Evolutionary conservation across 2,888 invertebrate genomes (phyloP), one percentile per base, ranked within the genome.

Genomic region (Schizotus pectinicornis): DNA sequence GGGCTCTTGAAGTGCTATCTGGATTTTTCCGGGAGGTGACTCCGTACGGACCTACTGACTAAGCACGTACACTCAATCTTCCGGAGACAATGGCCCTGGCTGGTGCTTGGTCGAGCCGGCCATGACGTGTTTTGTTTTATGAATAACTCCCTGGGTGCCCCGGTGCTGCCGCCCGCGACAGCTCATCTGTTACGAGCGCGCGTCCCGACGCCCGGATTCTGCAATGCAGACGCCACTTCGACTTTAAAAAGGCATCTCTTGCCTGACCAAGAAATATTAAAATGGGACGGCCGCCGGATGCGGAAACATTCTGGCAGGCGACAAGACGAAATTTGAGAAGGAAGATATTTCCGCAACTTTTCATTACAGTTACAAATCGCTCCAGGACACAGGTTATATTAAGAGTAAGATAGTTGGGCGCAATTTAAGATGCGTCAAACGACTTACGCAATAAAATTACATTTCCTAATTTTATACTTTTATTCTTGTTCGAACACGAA

Each of bases 111-210:
- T 48, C 55, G 55, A 50, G 51, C 49, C 63, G 63, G 62, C 63
- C 68, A 63, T 67, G 68, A 68, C 68, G 65, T 69, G 69, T 69
- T 70, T 70, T 71, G 70, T 62, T 59, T 62, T 57, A 59, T 59
- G 59, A 58, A 62, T 63, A 61, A 71, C 70, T 71, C 69, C 70
- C 70, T 52, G 64, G 62, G 65, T 66, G 69, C 61, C 67, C 68
- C 59, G 52, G 57, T 39, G 60, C 46, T 52, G 58, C 49, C 66
- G 67, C 62, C 51, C 64, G 62, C 68, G 69, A 68, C 68, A 69
- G 69, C 64, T 68, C 69, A 68, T 69, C 68, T 67, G 67, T 69
- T 69, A 67, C 63, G 61, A 56, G 52, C 22, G 58, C 50, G 60
- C 39, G 56, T 54, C 59, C 58, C 59, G 49, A 62, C 65, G 61